These are phyloP conservation scores for Avahi laniger DNA, from an alignment of 2,797 vertebrate genomes.

Conservation along the genomic window DNA sequence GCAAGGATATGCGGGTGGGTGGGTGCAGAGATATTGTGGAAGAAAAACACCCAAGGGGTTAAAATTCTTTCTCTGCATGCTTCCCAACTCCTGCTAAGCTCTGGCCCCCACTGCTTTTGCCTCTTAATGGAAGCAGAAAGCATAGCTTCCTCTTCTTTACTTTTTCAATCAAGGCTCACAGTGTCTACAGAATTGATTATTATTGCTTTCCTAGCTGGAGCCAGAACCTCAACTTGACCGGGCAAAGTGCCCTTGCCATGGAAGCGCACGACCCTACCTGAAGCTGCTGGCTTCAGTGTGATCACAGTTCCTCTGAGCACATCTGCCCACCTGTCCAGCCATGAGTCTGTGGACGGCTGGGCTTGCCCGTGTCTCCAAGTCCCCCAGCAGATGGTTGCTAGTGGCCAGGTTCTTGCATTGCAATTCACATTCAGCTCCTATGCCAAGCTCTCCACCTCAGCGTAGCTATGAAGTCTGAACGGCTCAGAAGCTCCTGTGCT, in stretches of 20 bases:
- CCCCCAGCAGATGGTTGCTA: background rate
- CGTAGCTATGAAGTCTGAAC: background rate
- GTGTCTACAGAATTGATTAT: conserved; percentile 51
- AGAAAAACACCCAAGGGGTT: conserved; percentile 14
- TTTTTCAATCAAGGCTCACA: conserved; percentile 69
- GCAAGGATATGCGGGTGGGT: background rate
- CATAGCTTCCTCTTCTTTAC: conserved; percentile 51
- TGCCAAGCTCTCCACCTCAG: background rate
- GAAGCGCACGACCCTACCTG: background rate
- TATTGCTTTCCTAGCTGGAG: conserved; percentile 29
- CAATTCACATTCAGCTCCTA: background rate
- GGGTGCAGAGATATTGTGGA: background rate
- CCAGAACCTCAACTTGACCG: conserved; percentile 17
- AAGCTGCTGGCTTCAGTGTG: background rate
- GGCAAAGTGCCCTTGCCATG: background rate
- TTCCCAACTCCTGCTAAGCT: conserved; percentile 46
- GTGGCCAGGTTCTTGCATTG: background rate
- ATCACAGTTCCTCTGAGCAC: background rate
- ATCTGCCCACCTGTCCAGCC: background rate
- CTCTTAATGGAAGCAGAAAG: conserved; percentile 69
- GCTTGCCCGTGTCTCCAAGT: background rate
- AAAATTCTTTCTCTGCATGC: conserved; percentile 40
- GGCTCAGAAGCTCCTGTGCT: background rate
- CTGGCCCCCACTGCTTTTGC: conserved; percentile 33
- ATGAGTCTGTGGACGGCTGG: background rate